Evolutionary conservation across 2,888 invertebrate species (phyloP), one percentile per base, ranked within the genome.

Genomic region (Hololepta plana): DNA sequence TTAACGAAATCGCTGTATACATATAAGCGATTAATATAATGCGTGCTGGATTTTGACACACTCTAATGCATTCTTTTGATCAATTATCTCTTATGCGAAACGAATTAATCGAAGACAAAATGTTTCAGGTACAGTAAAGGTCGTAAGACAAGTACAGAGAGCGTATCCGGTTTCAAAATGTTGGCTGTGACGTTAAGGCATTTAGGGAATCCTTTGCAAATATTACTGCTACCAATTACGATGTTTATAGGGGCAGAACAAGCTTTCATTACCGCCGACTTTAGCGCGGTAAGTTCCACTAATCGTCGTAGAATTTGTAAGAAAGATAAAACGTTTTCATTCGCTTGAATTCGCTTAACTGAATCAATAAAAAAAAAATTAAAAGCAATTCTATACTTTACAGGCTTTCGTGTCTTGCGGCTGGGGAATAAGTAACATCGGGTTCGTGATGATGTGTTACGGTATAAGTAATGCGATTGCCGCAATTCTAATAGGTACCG

Each of bases 241-340:
- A 74, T 90, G 40, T 93, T 90, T 55, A 87, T 88, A 36, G 91
- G 93, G 0, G 71, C 90, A 13, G 90, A 91, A 45, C 90, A 91
- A 53, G 90, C 88, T 0, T 91, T 88, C 47, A 66, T 88, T 44
- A 77, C 80, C 0, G 88, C 87, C 15, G 80, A 80, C 47, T 81
- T 70, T 37, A 81, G 74, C 4, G 72, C 76, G 37, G 80, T 77
- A 53, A 58, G 62, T 55, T 25, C 15, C n/a, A 22, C 3, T n/a
- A n/a, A n/a, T n/a, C n/a, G n/a, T n/a, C n/a, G n/a, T n/a, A n/a
- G n/a, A 26, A 22, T 10, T 24, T 24, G 7, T 24, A 6, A 10
- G 13, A 12, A 12, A n/a, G n/a, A n/a, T n/a, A n/a, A n/a, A n/a
- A n/a, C n/a, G n/a, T n/a, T n/a, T n/a, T n/a, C n/a, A n/a, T n/a